Percentiles rank a stretch among this genome's conserved stretches.
Conservation (phyloP, 1,140 invertebrate species). For the Neoseiulus cucumeris region DNA sequence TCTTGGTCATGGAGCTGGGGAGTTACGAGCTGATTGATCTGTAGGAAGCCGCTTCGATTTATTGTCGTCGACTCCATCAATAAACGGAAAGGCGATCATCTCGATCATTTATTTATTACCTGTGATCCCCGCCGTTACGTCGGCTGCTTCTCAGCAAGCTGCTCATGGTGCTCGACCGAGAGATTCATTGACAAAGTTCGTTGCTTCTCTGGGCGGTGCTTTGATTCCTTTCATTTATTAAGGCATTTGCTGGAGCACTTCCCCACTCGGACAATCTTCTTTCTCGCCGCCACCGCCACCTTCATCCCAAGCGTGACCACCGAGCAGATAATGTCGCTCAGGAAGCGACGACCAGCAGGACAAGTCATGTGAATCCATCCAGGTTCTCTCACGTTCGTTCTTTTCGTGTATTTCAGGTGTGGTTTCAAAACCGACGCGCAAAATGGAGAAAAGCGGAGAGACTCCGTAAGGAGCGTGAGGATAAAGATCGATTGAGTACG, state of each 20-base stretch:
- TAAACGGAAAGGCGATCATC: conserved; percentile 8
- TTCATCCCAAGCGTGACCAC: too few relatives aligned
- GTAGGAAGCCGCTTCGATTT: too few relatives aligned
- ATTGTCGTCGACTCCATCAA: not conserved
- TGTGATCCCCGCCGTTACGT: not conserved
- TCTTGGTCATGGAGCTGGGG: too few relatives aligned
- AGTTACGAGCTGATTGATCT: too few relatives aligned
- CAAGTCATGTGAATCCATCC: conserved; percentile 10
- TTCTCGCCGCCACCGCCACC: too few relatives aligned
- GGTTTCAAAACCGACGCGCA: conserved; percentile 81
- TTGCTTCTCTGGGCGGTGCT: not conserved
- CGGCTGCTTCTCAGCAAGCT: too few relatives aligned
- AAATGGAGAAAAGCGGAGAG: conserved; percentile 82
- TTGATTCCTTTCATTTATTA: conserved; percentile 10
- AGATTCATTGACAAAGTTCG: not conserved
- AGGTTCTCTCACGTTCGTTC: not conserved
- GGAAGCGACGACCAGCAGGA: too few relatives aligned
- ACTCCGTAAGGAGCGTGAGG: conserved; percentile 53
- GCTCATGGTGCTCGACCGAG: too few relatives aligned
- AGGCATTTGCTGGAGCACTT: not conserved
- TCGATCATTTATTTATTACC: conserved; percentile 8
- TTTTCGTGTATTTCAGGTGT: conserved; percentile 42
- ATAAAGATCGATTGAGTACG: conserved; percentile 16
- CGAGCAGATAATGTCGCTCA: too few relatives aligned
- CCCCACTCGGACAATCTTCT: not conserved